A percentile compares a stretch with the other conserved stretches of the same genome.
Evolutionary conservation across 2,888 invertebrate genomes (phyloP).

Genomic region (Polymixis lichenea): DNA sequence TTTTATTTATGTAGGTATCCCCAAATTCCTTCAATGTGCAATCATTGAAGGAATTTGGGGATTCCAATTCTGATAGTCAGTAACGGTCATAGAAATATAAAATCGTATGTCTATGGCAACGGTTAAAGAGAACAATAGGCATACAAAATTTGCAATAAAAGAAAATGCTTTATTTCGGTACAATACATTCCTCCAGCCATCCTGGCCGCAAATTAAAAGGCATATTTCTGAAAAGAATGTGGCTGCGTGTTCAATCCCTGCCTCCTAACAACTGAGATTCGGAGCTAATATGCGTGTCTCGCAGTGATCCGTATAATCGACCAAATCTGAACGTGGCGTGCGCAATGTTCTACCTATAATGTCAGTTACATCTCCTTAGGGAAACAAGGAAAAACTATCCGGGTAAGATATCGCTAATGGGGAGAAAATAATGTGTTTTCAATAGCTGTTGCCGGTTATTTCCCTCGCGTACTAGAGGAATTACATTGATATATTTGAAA

Average conservation of each 20-base stretch:
- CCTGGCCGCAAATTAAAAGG: background rate
- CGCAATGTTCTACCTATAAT: background rate
- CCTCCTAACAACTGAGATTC: background rate
- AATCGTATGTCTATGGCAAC: background rate
- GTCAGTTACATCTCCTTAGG: background rate
- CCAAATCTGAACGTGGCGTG: background rate
- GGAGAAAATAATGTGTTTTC: conserved; percentile 1
- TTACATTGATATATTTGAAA: background rate
- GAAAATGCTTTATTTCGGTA: conserved; percentile 8
- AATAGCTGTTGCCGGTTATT: background rate
- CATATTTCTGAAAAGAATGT: background rate
- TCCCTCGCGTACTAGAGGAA: background rate
- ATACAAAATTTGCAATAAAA: background rate
- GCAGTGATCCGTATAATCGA: conserved; percentile 10
- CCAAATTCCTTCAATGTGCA: background rate
- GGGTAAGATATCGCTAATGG: background rate
- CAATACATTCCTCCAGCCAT: background rate
- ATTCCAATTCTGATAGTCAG: background rate
- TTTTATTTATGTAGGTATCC: background rate
- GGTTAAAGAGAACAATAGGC: background rate
- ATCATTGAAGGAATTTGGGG: no score
- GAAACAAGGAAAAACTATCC: no score
- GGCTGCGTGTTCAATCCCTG: background rate
- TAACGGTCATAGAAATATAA: no score
- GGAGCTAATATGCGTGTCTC: background rate